Evolutionary conservation across 2,888 invertebrate genomes (phyloP).

Genomic region (Sesia apiformis): DNA sequence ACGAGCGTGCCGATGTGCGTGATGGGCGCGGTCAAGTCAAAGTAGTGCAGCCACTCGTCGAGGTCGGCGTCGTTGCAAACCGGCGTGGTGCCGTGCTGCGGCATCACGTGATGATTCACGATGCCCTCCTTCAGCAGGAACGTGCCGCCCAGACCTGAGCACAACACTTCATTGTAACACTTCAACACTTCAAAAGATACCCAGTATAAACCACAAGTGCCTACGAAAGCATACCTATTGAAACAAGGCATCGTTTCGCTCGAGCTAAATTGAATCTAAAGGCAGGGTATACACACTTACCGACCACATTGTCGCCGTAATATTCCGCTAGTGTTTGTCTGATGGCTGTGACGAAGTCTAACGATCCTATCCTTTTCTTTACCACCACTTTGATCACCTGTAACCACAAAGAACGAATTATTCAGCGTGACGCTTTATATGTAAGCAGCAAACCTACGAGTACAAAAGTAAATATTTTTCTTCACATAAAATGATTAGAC

Average conservation of each 20-base stretch:
- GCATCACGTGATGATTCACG: slow-evolving; percentile 96
- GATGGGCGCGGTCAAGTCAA: slow-evolving; percentile 91
- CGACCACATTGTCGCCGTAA: slow-evolving; percentile 79
- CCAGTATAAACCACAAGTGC: no score
- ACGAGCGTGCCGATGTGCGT: slow-evolving; percentile 91
- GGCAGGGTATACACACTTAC: slow-evolving; percentile 21
- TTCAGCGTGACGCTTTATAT: no score
- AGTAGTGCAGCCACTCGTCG: slow-evolving; percentile 92
- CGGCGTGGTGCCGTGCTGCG: slow-evolving; percentile 88
- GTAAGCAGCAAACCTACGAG: no score
- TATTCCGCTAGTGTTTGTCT: slow-evolving; percentile 79
- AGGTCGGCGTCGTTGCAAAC: slow-evolving; percentile 82
- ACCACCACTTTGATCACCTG: slow-evolving; percentile 82
- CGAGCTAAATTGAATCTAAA: no score
- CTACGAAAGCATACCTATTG: no score
- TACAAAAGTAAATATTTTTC: no score
- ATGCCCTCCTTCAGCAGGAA: slow-evolving; percentile 89
- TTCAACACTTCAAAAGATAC: no score
- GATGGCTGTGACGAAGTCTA: slow-evolving; percentile 88
- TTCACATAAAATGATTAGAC: no score
- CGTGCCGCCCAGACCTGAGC: slow-evolving; percentile 87
- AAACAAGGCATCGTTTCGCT: no score
- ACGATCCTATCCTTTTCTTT: slow-evolving; percentile 80
- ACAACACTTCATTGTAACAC: no score
- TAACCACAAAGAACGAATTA: not conserved